A percentile compares a stretch with the other conserved stretches of the same genome.
Conservation (phyloP, 1,140 invertebrate genomes). For the Caerostris extrusa region DNA sequence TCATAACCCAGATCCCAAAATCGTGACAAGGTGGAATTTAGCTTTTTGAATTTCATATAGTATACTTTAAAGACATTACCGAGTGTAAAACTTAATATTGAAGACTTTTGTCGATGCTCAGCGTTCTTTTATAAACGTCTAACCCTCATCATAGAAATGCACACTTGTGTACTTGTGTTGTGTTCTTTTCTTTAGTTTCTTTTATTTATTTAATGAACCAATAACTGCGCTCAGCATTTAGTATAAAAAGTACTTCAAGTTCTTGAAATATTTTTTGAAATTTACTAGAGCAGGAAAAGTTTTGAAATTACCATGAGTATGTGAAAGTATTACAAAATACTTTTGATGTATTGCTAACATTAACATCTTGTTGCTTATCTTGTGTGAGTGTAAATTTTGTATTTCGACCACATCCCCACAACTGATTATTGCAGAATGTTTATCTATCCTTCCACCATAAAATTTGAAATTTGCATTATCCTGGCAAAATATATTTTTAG, state of each 20-base stretch:
- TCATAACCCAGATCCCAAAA: slow-evolving; percentile 50
- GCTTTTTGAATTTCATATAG: not conserved
- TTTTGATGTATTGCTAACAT: slow-evolving; percentile 7
- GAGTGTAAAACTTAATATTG: not conserved
- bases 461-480: not conserved
- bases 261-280: not conserved
- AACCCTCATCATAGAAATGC: not conserved
- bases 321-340: not conserved
- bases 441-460: not conserved
- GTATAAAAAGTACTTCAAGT: not conserved
- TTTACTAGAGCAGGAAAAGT: not conserved
- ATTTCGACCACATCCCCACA: not conserved
- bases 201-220: slow-evolving; percentile 1
- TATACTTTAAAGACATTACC: slow-evolving; percentile 52
- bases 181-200: not conserved
- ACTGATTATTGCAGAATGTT: not conserved
- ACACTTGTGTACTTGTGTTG: not conserved
- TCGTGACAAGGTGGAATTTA: slow-evolving; percentile 59
- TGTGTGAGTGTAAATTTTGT: not conserved
- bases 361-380: not conserved
- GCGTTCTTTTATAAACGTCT: not conserved
- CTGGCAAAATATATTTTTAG: not conserved
- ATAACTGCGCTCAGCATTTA: not conserved
- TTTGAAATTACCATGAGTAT: not conserved
- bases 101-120: slow-evolving; percentile 14